Evolutionary conservation across 2,888 invertebrate genomes (phyloP), one percentile per base, ranked within the genome.

Genomic region (Drosophila planitibia): DNA sequence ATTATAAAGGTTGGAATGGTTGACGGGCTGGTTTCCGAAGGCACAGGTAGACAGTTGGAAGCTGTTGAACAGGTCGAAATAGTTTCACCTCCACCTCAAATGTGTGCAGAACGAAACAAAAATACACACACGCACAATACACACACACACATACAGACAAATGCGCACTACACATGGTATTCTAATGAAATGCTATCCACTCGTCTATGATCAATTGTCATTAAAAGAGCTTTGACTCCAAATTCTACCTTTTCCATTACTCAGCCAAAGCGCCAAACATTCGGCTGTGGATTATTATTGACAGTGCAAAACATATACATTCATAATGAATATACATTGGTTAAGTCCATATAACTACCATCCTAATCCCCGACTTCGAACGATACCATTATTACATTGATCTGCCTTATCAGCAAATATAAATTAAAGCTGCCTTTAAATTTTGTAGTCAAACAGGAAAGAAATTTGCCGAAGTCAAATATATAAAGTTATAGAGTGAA

Each of bases 191-290:
- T 87, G 91, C 85, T 91, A 91, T 91, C 91, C 91, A 92, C 92
- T 92, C 91, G 85, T 82, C 85, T 85, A 85, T 91, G 89, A 92
- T 92, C 92, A 92, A 92, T 92, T 92, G 92, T 86, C 92, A 92
- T 92, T 92, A 92, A 92, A 89, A 92, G 92, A 91, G 88, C 91
- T 92, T 92, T 92, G 92, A 92, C 92, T 92, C 83, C 80, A 61
- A 82, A 79, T 61, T 74, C 70, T 60, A 70, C 54, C 58, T 70
- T 70, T 70, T 67, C 66, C 57, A 70, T 67, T 75, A 57, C 62
- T 65, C 67, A 64, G 64, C 54, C 58, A 67, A 71, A 32, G 57
- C 44, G 61, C 39, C 54, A 58, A 66, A 39, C 41, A 37, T 44
- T 53, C 68, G 63, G 70, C 30, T 60, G 47, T 60, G 37, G 57